These are phyloP conservation scores for Medauroidea extradentata DNA, from an alignment of 1,140 invertebrate species.

Conservation along the genomic window DNA sequence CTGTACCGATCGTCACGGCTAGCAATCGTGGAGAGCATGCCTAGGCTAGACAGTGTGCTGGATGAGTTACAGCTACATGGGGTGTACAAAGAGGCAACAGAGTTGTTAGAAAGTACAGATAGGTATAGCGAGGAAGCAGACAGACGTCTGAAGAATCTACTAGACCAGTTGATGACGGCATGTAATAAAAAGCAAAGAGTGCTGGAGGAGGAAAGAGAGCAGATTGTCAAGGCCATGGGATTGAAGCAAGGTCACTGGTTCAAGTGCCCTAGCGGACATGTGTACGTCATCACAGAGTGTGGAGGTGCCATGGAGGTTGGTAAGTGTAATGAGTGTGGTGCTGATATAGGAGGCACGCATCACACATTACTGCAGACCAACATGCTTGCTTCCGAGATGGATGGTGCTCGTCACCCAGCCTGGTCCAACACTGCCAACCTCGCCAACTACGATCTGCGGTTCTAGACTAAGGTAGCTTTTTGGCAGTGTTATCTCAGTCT, in stretches of 20 bases:
- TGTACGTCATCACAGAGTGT: constrained; percentile 65
- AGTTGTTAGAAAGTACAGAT: background rate
- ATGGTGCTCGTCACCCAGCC: constrained; percentile 42
- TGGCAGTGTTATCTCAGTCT: too few relatives aligned
- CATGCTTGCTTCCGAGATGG: constrained; percentile 53
- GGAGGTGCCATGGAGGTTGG: constrained; percentile 58
- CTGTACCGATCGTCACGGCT: constrained; percentile 14
- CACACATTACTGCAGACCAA: constrained; percentile 54
- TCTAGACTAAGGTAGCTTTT: too few relatives aligned
- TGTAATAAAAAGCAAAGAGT: constrained; percentile 27
- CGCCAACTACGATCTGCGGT: too few relatives aligned
- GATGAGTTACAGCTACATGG: background rate
- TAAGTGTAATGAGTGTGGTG: constrained; percentile 58
- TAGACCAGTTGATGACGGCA: background rate
- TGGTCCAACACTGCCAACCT: too few relatives aligned
- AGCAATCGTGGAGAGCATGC: constrained; percentile 3
- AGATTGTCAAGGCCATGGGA: constrained; percentile 58
- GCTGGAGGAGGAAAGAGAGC: constrained; percentile 48
- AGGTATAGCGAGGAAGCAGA: background rate
- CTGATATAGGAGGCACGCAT: constrained; percentile 54
- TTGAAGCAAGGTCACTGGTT: constrained; percentile 63
- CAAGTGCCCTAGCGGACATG: constrained; percentile 69
- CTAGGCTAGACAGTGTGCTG: too few relatives aligned
- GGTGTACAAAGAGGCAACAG: background rate
- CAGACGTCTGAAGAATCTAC: background rate